phyloP scores from a whole-genome alignment of 2,888 invertebrate species.

The Trisateles emortualis region DNA sequence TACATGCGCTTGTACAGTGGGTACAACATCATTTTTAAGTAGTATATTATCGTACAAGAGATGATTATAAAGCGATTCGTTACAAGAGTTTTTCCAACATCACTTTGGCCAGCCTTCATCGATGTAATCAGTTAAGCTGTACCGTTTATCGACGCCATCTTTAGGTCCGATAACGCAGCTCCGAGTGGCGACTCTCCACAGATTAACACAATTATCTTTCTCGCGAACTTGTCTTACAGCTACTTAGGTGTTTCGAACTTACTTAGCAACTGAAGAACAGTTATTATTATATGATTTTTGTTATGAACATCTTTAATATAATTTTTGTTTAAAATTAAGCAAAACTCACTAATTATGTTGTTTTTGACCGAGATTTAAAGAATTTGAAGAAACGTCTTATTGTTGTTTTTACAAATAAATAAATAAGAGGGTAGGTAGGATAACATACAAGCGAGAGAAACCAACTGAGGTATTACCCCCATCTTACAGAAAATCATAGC shows the following conservation, averaged over 20 bases:
- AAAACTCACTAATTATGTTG: constrained; percentile 8
- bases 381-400: constrained; percentile 8
- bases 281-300: constrained; percentile 39
- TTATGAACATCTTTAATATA: not conserved
- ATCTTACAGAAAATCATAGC: no score
- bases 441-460: no score
- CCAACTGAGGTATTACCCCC: no score
- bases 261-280: constrained; percentile 48
- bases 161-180: constrained; percentile 52
- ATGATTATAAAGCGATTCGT: constrained; percentile 36
- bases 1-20: no score
- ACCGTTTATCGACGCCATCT: constrained; percentile 71
- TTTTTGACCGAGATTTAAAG: constrained; percentile 3
- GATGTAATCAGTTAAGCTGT: constrained; percentile 68
- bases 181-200: constrained; percentile 65
- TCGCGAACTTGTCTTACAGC: constrained; percentile 67
- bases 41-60: constrained; percentile 1
- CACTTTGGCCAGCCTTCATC: constrained; percentile 42
- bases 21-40: no score
- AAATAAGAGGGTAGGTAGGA: no score
- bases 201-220: constrained; percentile 75
- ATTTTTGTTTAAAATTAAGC: not conserved
- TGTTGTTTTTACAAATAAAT: not conserved
- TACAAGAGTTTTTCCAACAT: constrained; percentile 47
- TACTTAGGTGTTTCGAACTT: constrained; percentile 64